These are phyloP conservation scores for Cepaea nemoralis DNA, from an alignment of 1,140 invertebrate species.

Conservation along the genomic window DNA sequence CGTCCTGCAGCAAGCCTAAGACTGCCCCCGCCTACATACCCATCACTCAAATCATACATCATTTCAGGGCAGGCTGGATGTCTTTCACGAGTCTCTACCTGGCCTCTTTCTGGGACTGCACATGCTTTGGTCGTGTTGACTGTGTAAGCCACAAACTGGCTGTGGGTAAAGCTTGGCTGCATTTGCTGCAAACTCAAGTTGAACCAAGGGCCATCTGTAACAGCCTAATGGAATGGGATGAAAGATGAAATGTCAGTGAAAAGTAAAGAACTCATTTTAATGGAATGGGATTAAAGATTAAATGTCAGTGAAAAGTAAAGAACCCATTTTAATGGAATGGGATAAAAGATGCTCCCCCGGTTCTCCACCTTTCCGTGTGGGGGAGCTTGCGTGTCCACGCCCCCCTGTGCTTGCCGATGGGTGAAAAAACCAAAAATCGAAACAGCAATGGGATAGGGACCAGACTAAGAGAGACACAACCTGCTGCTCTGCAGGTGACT, in stretches of 20 bases:
- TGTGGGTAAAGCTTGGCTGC: conserved; percentile 22
- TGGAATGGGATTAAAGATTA: neutral
- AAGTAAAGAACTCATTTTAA: neutral
- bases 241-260: neutral
- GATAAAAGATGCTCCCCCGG: too few relatives aligned
- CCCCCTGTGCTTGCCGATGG: too few relatives aligned
- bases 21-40: conserved; percentile 13
- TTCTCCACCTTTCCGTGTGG: too few relatives aligned
- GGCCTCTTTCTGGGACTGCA: neutral
- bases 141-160: conserved; percentile 24
- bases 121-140: neutral
- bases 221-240: neutral
- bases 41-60: conserved; percentile 4
- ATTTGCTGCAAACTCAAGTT: conserved; percentile 25
- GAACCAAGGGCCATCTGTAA: conserved; percentile 3
- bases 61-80: conserved; percentile 20
- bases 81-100: neutral
- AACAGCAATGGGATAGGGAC: too few relatives aligned
- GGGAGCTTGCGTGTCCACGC: too few relatives aligned
- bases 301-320: neutral
- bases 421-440: too few relatives aligned
- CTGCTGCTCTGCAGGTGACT: too few relatives aligned
- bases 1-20: neutral
- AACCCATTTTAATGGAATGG: neutral
- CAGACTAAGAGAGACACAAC: too few relatives aligned